These are phyloP conservation scores for Ichneumoninae sp. DNA, from an alignment of 2,888 invertebrate genomes.

Conservation along the genomic window DNA sequence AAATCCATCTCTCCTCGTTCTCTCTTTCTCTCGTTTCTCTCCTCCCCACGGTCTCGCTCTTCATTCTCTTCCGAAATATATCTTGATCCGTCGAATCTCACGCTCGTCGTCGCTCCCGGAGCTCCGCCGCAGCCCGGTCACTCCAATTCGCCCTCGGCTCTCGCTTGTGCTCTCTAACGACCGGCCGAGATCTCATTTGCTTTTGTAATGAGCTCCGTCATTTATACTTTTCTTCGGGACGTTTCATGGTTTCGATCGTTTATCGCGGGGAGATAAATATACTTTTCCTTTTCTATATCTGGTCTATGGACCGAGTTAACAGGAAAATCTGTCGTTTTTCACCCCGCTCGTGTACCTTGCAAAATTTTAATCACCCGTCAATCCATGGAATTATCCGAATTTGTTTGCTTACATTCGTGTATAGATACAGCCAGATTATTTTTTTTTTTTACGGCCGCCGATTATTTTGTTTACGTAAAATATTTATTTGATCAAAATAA, in stretches of 20 bases:
- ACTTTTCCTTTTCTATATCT: background rate
- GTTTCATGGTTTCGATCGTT: slow-evolving; percentile 35
- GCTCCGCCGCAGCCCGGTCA: background rate
- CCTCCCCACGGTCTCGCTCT: slow-evolving; percentile 7
- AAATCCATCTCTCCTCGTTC: slow-evolving; percentile 28
- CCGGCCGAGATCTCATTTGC: slow-evolving; percentile 44
- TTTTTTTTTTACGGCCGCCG: too few species aligned
- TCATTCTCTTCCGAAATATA: slow-evolving; percentile 49
- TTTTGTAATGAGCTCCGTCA: slow-evolving; percentile 52
- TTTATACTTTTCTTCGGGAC: slow-evolving; percentile 42
- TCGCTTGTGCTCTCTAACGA: slow-evolving; percentile 41
- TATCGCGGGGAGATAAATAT: slow-evolving; percentile 31
- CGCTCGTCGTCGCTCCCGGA: slow-evolving; percentile 42
- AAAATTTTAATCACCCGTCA: background rate
- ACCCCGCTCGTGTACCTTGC: background rate
- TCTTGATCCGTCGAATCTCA: slow-evolving; percentile 61
- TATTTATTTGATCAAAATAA: too few species aligned
- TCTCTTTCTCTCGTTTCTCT: slow-evolving; percentile 18
- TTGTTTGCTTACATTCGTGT: background rate
- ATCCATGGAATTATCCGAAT: background rate
- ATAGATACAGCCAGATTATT: too few species aligned
- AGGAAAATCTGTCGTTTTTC: background rate
- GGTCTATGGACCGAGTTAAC: background rate
- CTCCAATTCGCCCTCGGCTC: slow-evolving; percentile 5
- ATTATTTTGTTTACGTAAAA: too few species aligned